Conservation (phyloP, 2,888 invertebrate genomes). For the Pandemis heparana region DNA sequence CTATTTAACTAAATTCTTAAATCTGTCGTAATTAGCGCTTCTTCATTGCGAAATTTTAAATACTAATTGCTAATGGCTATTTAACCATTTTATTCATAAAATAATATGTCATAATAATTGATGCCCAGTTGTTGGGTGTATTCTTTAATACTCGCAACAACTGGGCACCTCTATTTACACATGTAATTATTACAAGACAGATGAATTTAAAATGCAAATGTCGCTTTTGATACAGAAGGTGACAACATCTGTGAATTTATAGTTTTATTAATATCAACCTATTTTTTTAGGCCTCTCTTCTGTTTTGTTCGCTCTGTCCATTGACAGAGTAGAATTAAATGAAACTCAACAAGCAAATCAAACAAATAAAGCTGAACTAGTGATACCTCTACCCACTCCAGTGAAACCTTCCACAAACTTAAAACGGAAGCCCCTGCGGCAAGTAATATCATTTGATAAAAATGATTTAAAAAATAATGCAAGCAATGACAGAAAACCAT, state of each 20-base stretch:
- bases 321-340: constrained; percentile 94
- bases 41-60: no score
- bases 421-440: constrained; percentile 76
- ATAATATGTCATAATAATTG: no score
- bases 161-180: no score
- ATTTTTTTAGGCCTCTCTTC: constrained; percentile 90
- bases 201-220: neutral
- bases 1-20: neutral
- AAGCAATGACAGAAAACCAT: constrained; percentile 54
- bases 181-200: no score
- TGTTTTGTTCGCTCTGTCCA: constrained; percentile 96
- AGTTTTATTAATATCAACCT: neutral
- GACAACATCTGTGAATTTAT: neutral
- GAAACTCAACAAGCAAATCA: constrained; percentile 81
- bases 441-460: constrained; percentile 83
- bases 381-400: constrained; percentile 89
- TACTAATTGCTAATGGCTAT: no score
- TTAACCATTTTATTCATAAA: no score
- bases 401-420: constrained; percentile 77
- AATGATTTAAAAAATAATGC: constrained; percentile 61
- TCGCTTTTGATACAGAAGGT: no score
- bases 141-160: no score
- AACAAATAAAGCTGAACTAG: constrained; percentile 86
- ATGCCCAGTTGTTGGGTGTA: no score
- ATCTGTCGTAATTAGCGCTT: neutral